Percentiles rank a stretch among this genome's conserved stretches.
Evolutionary conservation across 2,888 invertebrate species (phyloP).

Genomic region (Habrosyne pyritoides): DNA sequence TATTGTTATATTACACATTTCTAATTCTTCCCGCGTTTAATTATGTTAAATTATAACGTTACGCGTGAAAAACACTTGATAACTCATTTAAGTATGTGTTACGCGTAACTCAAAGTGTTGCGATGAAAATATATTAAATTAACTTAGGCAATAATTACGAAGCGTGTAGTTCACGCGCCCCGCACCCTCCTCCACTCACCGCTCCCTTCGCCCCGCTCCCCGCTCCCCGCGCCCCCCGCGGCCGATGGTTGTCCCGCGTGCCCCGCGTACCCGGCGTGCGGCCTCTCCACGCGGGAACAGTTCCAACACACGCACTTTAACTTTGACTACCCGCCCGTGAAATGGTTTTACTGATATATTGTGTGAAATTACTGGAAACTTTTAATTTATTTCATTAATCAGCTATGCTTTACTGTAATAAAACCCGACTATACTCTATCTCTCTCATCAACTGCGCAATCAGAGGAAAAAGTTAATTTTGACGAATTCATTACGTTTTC

Average conservation of each 20-base stretch:
- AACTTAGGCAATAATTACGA: not conserved
- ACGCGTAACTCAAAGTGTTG: not conserved
- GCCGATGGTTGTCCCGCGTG: not conserved
- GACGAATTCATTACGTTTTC: not conserved
- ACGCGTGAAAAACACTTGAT: not conserved
- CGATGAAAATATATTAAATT: not conserved
- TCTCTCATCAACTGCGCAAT: not conserved
- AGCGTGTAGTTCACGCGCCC: not conserved
- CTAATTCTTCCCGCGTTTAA: not conserved
- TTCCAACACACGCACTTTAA: slow-evolving; percentile 8
- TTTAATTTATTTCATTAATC: slow-evolving; percentile 1
- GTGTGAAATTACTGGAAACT: slow-evolving; percentile 17
- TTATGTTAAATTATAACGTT: not conserved
- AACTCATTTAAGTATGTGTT: not conserved
- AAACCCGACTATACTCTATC: too few species aligned
- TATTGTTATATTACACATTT: too few species aligned
- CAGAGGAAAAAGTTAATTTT: not conserved
- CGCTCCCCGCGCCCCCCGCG: not conserved
- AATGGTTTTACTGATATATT: slow-evolving; percentile 35
- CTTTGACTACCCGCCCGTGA: slow-evolving; percentile 46
- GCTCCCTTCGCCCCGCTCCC: not conserved
- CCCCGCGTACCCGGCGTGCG: too few species aligned
- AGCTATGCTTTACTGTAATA: not conserved
- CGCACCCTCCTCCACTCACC: not conserved
- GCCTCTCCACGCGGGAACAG: not conserved